Evolutionary conservation across 2,797 vertebrate species (phyloP).

Genomic region (Okamejei kenojei): DNA sequence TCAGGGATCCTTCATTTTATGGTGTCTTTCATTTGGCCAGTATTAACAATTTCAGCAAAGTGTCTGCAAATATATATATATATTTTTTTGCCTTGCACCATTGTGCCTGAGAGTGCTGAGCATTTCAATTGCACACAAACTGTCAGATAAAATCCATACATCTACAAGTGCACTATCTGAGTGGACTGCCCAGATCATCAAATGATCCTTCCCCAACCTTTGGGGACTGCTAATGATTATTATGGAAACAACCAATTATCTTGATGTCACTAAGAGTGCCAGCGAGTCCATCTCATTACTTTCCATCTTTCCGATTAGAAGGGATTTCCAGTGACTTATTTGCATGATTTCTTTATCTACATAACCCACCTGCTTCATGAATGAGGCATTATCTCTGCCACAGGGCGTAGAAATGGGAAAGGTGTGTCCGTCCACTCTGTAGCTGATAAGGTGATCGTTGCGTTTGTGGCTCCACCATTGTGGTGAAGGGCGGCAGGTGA

Average conservation of each 20-base stretch:
- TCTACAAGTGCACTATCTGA: background rate
- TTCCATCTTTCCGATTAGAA: background rate
- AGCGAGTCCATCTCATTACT: background rate
- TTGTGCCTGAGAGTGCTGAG: background rate
- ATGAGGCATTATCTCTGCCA: background rate
- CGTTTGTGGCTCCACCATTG: background rate
- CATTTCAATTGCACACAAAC: background rate
- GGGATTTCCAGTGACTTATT: background rate
- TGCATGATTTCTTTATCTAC: background rate
- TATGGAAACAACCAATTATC: slow-evolving; percentile 1
- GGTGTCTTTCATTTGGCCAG: no score
- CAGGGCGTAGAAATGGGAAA: background rate
- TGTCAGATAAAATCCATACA: no score
- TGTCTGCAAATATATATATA: background rate
- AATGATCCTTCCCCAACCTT: background rate
- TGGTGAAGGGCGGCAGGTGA: background rate
- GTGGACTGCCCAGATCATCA: background rate
- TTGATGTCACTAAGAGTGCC: background rate
- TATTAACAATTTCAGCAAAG: background rate
- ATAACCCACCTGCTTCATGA: background rate
- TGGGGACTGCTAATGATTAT: background rate
- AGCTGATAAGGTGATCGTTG: background rate
- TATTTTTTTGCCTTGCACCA: background rate
- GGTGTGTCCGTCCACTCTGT: background rate
- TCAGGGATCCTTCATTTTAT: no score